Evolutionary conservation across 1,140 invertebrate genomes (phyloP).

Genomic region (Rhopalosiphum maidis): DNA sequence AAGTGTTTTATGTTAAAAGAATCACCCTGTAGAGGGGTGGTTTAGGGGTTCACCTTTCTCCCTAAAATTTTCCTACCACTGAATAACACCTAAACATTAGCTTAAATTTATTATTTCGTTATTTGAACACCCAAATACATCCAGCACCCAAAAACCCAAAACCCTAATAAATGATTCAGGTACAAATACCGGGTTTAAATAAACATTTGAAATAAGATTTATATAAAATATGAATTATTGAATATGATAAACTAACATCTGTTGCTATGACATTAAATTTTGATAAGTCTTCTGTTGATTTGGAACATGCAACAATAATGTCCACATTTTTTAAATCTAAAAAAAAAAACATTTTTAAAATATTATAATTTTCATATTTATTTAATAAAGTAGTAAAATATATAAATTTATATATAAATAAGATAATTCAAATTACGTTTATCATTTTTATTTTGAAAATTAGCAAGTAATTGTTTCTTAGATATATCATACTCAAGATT

Average conservation of each 20-base stretch:
- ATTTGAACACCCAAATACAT: too few species aligned
- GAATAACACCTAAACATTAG: too few species aligned
- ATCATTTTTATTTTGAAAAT: not conserved
- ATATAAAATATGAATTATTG: too few species aligned
- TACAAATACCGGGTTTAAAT: too few species aligned
- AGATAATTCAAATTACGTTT: not conserved
- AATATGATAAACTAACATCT: not conserved
- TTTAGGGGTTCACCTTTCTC: too few species aligned
- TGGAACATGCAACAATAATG: not conserved
- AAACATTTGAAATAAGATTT: not conserved
- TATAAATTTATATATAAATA: too few species aligned
- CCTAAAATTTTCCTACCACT: too few species aligned
- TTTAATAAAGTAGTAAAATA: not conserved
- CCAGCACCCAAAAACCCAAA: too few species aligned
- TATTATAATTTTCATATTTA: not conserved
- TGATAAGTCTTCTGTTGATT: not conserved
- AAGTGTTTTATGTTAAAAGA: too few species aligned
- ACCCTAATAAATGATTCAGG: too few species aligned
- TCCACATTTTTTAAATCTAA: not conserved
- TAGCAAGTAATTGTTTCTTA: not conserved
- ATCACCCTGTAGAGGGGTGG: too few species aligned
- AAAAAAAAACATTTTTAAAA: not conserved
- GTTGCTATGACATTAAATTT: not conserved
- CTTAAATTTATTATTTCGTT: too few species aligned
- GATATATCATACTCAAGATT: conserved; percentile 14